These are phyloP conservation scores for Andrena bicolor DNA, from an alignment of 2,888 invertebrate species.

Conservation along the genomic window DNA sequence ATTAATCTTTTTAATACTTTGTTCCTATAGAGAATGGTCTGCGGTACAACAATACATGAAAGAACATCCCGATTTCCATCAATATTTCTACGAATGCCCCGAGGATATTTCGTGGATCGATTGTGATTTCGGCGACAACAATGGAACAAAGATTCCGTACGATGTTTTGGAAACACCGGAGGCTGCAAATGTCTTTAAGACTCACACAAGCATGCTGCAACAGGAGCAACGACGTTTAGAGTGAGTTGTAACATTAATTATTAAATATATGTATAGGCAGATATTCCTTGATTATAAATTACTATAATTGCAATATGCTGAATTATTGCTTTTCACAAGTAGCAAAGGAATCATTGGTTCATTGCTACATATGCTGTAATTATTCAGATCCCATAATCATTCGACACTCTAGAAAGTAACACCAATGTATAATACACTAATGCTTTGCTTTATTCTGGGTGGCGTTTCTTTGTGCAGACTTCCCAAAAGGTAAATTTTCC, in stretches of 20 bases:
- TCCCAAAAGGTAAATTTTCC: constrained; percentile 86
- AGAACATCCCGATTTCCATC: constrained; percentile 96
- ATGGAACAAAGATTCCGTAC: constrained; percentile 94
- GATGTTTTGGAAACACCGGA: constrained; percentile 96
- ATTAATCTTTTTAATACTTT: constrained; percentile 4
- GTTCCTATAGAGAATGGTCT: constrained; percentile 92
- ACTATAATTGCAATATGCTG: constrained; percentile 22
- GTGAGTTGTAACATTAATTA: constrained; percentile 87
- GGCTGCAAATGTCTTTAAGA: constrained; percentile 96
- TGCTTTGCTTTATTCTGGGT: constrained; percentile 84
- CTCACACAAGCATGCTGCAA: constrained; percentile 95
- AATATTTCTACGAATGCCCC: constrained; percentile 95
- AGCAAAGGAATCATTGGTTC: constrained; percentile 28
- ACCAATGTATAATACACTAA: constrained; percentile 72
- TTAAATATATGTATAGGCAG: constrained; percentile 2
- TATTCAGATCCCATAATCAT: constrained; percentile 35
- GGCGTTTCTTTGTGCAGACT: constrained; percentile 86
- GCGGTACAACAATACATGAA: constrained; percentile 94
- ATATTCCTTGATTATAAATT: constrained; percentile 9
- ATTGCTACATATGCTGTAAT: constrained; percentile 37
- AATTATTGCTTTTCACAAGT: constrained; percentile 30
- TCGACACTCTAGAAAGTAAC: constrained; percentile 55
- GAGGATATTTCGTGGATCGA: constrained; percentile 93
- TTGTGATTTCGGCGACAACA: constrained; percentile 89
- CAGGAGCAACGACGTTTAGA: constrained; percentile 96